Evolutionary conservation across 2,113 vertebrate species (phyloP), one percentile per base, ranked within the genome.

Genomic region (Chaetodon auriga): DNA sequence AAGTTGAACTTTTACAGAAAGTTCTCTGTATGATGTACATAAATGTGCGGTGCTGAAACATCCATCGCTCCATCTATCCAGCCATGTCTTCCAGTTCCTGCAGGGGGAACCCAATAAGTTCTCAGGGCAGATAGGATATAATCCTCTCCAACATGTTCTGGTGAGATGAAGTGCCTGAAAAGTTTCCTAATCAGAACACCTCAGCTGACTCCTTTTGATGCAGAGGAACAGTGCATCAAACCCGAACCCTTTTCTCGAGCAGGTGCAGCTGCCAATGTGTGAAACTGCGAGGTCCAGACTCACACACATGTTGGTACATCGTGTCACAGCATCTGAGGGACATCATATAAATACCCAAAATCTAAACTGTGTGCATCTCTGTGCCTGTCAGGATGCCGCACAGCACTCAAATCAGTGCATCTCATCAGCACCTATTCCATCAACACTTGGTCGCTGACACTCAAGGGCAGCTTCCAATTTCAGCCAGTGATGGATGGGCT

Each of bases 401-500:
- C 55, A 21, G 49, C 77, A 11, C 58, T 79, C 63, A 75, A 23
- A 89, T 87, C 86, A 78, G 70, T 21, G 81, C 84, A 85, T 88
- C 87, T 86, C 86, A 90, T 90, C 90, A 79, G 48, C 86, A 71
- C 76, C 86, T 58, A 2, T 70, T 89, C 81, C 75, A 88, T 92
- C 82, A 89, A 71, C 78, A 74, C 86, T 80, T 51, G 74, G 81
- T 82, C 53, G 41, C 89, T 81, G 87, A 92, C 84, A 82, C 69
- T 82, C 84, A 81, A 86, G 82, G 83, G 84, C 86, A 82, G 88
- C 78, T 23, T 84, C 63, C 82, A 78, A 46, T 83, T 90, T 85
- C 85, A 83, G 71, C 58, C 21, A 12, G 57, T 92, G 87, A 93
- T 89, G 75, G 84, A 90, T 91, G 87, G n/a, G 68, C 58, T 73